Conservation (phyloP, 2,888 invertebrate genomes). For the Drosophila diplacantha region DNA sequence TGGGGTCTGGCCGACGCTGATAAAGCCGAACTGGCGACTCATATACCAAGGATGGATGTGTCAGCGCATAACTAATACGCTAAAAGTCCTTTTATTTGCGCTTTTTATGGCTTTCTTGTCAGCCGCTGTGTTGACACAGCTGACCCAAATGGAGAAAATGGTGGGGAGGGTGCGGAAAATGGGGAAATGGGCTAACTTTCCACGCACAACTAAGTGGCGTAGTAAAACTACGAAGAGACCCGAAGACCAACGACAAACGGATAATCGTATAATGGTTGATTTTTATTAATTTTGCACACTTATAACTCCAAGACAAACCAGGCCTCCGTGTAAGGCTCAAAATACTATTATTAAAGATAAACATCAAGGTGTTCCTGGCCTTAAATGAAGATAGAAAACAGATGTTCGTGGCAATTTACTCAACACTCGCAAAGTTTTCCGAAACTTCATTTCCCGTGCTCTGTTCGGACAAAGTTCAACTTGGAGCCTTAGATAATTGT, state of each 20-base stretch:
- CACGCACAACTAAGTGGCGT: constrained; percentile 24
- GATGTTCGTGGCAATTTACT: not conserved
- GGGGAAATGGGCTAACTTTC: constrained; percentile 11
- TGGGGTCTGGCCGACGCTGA: constrained; percentile 29
- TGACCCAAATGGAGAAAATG: constrained; percentile 41
- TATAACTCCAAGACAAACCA: constrained; percentile 58
- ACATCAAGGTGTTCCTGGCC: not conserved
- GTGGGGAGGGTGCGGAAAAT: not conserved
- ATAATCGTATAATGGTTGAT: constrained; percentile 46
- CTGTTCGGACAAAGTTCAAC: not conserved
- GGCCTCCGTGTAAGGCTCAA: not conserved
- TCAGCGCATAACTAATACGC: constrained; percentile 59
- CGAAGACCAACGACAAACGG: constrained; percentile 13
- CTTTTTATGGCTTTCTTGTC: constrained; percentile 54
- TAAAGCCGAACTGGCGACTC: constrained; percentile 20
- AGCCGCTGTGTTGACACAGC: constrained; percentile 52
- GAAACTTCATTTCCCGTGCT: not conserved
- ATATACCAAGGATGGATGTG: constrained; percentile 16
- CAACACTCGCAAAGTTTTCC: no score
- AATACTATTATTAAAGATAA: not conserved
- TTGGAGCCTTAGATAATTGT: not conserved
- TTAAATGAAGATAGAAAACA: not conserved
- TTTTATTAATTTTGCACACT: constrained; percentile 70
- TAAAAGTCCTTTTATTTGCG: constrained; percentile 61
- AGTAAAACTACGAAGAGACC: constrained; percentile 55